Percentiles rank a stretch among this genome's conserved stretches.
phyloP scores from a whole-genome alignment of 1,140 invertebrate genomes.

The Zaprionus taronus region DNA sequence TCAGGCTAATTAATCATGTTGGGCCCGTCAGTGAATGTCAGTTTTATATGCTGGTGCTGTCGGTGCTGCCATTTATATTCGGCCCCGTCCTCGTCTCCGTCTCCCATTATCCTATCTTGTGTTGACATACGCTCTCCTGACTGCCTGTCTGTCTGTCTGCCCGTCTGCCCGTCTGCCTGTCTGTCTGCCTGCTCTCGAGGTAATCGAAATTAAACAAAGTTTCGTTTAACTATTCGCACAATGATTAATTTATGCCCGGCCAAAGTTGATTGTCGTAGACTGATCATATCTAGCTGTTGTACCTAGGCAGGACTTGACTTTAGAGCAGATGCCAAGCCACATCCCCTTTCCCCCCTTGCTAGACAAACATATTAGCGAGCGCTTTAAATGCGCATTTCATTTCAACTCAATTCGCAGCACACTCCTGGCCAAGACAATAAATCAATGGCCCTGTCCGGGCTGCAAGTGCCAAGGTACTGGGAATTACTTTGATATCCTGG shows the following conservation, averaged over 20 bases:
- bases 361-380: not conserved
- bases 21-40: constrained; percentile 74
- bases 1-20: constrained; percentile 72
- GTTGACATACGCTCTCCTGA: constrained; percentile 52
- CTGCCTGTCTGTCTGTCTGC: not conserved
- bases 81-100: constrained; percentile 30
- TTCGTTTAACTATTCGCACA: constrained; percentile 65
- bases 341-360: not conserved
- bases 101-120: not conserved
- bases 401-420: constrained; percentile 49
- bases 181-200: constrained; percentile 2
- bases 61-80: constrained; percentile 73
- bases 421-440: constrained; percentile 58
- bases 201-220: constrained; percentile 79
- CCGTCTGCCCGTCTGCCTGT: not conserved
- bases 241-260: constrained; percentile 65
- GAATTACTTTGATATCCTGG: constrained; percentile 74
- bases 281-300: constrained; percentile 33
- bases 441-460: constrained; percentile 53
- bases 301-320: not conserved
- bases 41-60: constrained; percentile 82
- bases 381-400: constrained; percentile 36
- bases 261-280: constrained; percentile 18
- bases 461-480: constrained; percentile 14
- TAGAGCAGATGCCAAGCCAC: not conserved